phyloP scores from a whole-genome alignment of 1,140 invertebrate species.

The Oppia nitens region DNA sequence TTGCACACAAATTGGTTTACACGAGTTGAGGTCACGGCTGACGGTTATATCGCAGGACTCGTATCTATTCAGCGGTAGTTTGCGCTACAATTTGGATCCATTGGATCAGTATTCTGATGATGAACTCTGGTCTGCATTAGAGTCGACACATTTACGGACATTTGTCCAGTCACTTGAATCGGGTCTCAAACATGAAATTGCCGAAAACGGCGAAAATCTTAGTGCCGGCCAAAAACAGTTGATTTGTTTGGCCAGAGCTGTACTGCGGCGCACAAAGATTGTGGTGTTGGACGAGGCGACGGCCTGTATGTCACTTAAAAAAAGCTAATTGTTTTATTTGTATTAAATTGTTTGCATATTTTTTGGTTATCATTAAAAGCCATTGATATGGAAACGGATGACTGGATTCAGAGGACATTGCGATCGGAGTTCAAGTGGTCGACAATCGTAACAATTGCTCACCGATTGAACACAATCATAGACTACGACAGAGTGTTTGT shows the following conservation, averaged over 20 bases:
- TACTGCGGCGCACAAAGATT: conserved; percentile 37
- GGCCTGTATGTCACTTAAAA: conserved; percentile 30
- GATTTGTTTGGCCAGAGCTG: conserved; percentile 36
- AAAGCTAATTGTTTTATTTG: too few relatives aligned
- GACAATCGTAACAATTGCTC: too few relatives aligned
- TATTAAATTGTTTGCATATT: too few relatives aligned
- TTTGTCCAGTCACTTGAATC: conserved; percentile 36
- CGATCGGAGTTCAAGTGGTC: too few relatives aligned
- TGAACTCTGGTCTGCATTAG: conserved; percentile 47
- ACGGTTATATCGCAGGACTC: conserved; percentile 62
- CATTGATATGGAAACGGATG: too few relatives aligned
- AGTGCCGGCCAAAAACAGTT: conserved; percentile 41
- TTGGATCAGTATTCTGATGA: too few relatives aligned
- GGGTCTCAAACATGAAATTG: conserved; percentile 21
- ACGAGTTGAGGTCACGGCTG: too few relatives aligned
- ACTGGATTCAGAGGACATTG: too few relatives aligned
- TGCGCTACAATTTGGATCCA: conserved; percentile 81
- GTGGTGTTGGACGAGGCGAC: conserved; percentile 36
- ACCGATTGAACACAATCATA: too few relatives aligned
- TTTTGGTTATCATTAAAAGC: too few relatives aligned
- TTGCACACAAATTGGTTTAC: neutral
- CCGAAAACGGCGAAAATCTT: conserved; percentile 29
- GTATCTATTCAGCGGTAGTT: conserved; percentile 67
- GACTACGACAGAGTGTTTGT: too few relatives aligned
- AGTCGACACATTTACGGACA: too few relatives aligned